phyloP scores from a whole-genome alignment of 2,888 invertebrate species.

The Cephus rjabovi region DNA sequence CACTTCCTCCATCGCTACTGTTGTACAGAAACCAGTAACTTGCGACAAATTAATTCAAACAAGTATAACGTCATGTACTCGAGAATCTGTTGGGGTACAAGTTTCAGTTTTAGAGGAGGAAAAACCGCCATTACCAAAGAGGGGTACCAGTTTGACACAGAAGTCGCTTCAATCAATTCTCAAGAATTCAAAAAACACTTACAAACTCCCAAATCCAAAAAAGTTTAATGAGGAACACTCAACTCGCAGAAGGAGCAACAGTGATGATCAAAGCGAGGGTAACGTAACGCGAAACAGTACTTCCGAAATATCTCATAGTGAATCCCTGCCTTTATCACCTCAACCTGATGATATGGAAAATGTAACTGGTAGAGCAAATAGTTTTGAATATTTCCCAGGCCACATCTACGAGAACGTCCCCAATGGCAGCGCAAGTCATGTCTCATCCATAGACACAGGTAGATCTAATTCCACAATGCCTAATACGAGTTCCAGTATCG shows the following conservation, averaged over 20 bases:
- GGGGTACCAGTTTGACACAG: slow-evolving; percentile 47
- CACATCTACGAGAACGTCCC: slow-evolving; percentile 71
- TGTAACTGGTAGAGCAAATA: slow-evolving; percentile 73
- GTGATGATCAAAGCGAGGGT: slow-evolving; percentile 53
- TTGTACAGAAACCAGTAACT: slow-evolving; percentile 58
- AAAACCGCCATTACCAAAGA: slow-evolving; percentile 54
- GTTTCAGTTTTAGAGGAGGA: slow-evolving; percentile 56
- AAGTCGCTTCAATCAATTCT: slow-evolving; percentile 49
- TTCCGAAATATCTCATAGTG: slow-evolving; percentile 46
- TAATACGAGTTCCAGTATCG: slow-evolving; percentile 59
- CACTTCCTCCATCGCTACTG: slow-evolving; percentile 64
- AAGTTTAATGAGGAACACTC: slow-evolving; percentile 4
- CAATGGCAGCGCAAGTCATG: slow-evolving; percentile 51
- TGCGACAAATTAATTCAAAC: slow-evolving; percentile 62
- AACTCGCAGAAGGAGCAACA: slow-evolving; percentile 16
- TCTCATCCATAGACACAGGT: slow-evolving; percentile 56
- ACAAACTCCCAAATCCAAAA: slow-evolving; percentile 39
- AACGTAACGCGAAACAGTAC: slow-evolving; percentile 57
- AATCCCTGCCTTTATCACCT: slow-evolving; percentile 41
- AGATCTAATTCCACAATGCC: slow-evolving; percentile 61
- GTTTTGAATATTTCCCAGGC: slow-evolving; percentile 74
- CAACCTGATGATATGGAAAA: slow-evolving; percentile 48
- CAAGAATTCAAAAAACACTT: slow-evolving; percentile 52
- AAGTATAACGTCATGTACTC: slow-evolving; percentile 41
- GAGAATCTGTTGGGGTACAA: slow-evolving; percentile 60